Base-by-base conservation (phyloP, 1,140 invertebrate genomes). In the Caenorhabditis briggsae region DNA sequence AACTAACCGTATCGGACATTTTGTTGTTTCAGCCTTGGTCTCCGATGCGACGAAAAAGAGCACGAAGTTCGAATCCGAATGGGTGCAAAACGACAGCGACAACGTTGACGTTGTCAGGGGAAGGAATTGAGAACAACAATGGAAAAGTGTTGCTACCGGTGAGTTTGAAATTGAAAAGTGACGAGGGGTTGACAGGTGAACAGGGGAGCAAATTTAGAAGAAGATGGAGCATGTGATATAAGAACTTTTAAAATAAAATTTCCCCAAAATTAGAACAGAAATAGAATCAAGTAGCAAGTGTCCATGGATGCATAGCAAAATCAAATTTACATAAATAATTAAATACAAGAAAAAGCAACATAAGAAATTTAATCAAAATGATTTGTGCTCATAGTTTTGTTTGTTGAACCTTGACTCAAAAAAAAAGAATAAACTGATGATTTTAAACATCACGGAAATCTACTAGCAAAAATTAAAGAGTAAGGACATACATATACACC, bases 31-130 rank as follows among this genome's bases (percentile, higher is more conserved):
- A 78, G 70, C 70, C 70, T 46, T 78, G 70, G 70, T 78, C 70
- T 78, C 70, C 70, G 70, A 78, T 78, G 70, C 46, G 70, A 78
- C 70, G 70, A 14, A 78, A 78, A 50, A 48, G 70, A 48, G 70
- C 70, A 11, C 50, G 70, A 78, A 78, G 70, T 78, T 78, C 70
- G n/a, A 78, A 78, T 78, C 70, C 70, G n/a, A 78, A 78, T 50
- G 70, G 46, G 23, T 48, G 70, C 33, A 78, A 78, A 20, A 50
- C 70, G n/a, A 78, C 16, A 25, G 0, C 46, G 14, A 78, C 70
- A 11, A 50, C 70, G 43, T 78, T 16, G 20, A 20, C 59, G 46
- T 9, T 8, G 5, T 16, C 41, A 3, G 70, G 53, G 23, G 70
- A 20, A 50, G 20, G n/a, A 25, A 23, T 41, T 23, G 70, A 78